Conservation (phyloP, 2,797 vertebrate species). For the Neosilurus hyrtlii region DNA sequence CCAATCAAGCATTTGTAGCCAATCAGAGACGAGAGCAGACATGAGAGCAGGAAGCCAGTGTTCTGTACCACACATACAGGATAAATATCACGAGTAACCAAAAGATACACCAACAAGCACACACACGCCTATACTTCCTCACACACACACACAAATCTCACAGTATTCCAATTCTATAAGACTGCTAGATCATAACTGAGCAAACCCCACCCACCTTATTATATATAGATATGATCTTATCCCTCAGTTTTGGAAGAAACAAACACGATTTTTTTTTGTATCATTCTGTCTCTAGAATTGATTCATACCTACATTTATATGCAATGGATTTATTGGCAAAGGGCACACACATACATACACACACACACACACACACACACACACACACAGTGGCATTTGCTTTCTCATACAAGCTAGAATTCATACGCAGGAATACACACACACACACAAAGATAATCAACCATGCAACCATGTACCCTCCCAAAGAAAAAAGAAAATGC, state of each 20-base stretch:
- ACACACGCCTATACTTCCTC: slow-evolving; percentile 13
- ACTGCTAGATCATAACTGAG: slow-evolving; percentile 79
- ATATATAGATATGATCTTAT: slow-evolving; percentile 49
- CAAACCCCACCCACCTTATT: slow-evolving; percentile 66
- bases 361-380: slow-evolving; percentile 66
- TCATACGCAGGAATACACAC: slow-evolving; percentile 74
- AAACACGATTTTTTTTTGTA: slow-evolving; percentile 11
- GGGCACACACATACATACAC: slow-evolving; percentile 81
- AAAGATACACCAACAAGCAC: slow-evolving; percentile 53
- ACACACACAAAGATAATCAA: slow-evolving; percentile 9
- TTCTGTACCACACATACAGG: slow-evolving; percentile 87
- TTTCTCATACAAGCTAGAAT: slow-evolving; percentile 75
- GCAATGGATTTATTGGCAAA: slow-evolving; percentile 54
- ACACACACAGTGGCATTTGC: slow-evolving; percentile 70
- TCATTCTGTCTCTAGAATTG: slow-evolving; percentile 51
- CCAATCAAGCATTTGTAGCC: slow-evolving; percentile 54
- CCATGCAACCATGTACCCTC: slow-evolving; percentile 30
- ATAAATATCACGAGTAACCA: slow-evolving; percentile 84
- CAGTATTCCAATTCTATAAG: slow-evolving; percentile 86
- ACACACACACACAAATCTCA: slow-evolving; percentile 70
- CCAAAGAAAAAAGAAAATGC: slow-evolving; percentile 45
- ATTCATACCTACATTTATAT: slow-evolving; percentile 53
- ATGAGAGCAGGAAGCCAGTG: slow-evolving; percentile 76
- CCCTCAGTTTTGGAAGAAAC: not conserved
- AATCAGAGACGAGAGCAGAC: slow-evolving; percentile 62